A percentile compares a stretch with the other conserved stretches of the same genome.
phyloP scores from a whole-genome alignment of 2,113 vertebrate species.

The Tretioscincus oriximinensis region DNA sequence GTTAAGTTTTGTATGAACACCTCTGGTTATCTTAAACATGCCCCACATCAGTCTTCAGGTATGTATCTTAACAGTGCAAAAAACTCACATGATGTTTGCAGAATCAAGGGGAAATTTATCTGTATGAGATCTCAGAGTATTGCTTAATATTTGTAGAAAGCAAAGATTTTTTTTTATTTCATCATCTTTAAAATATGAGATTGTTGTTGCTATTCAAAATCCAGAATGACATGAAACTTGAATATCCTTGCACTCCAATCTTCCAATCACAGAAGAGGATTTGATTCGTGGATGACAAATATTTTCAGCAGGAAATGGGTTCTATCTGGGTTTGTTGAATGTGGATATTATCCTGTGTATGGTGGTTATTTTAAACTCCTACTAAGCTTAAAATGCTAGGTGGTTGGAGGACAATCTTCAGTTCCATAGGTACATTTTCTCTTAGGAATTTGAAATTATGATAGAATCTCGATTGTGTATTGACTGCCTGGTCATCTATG shows the following conservation, averaged over 20 bases:
- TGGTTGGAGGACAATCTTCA: neutral
- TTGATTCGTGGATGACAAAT: neutral
- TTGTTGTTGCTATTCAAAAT: neutral
- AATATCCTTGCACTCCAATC: neutral
- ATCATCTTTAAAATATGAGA: too few species aligned
- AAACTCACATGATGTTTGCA: neutral
- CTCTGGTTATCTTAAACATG: too few species aligned
- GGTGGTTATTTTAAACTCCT: conserved; percentile 2
- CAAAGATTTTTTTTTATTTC: neutral
- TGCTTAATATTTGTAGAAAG: neutral
- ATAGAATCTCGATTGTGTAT: neutral
- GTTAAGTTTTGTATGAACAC: too few species aligned
- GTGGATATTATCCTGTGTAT: neutral
- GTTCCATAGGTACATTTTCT: neutral
- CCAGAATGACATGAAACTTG: neutral
- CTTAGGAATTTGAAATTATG: neutral
- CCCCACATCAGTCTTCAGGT: too few species aligned
- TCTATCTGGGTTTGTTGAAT: conserved; percentile 7
- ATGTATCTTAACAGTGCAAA: too few species aligned
- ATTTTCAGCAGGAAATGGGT: neutral
- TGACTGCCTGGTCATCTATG: neutral
- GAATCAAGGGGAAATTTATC: neutral
- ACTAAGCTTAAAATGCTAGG: conserved; percentile 5
- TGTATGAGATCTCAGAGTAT: neutral
- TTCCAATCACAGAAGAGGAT: neutral